These are phyloP conservation scores for Psittacula echo DNA, from an alignment of 2,797 vertebrate species.

Conservation along the genomic window DNA sequence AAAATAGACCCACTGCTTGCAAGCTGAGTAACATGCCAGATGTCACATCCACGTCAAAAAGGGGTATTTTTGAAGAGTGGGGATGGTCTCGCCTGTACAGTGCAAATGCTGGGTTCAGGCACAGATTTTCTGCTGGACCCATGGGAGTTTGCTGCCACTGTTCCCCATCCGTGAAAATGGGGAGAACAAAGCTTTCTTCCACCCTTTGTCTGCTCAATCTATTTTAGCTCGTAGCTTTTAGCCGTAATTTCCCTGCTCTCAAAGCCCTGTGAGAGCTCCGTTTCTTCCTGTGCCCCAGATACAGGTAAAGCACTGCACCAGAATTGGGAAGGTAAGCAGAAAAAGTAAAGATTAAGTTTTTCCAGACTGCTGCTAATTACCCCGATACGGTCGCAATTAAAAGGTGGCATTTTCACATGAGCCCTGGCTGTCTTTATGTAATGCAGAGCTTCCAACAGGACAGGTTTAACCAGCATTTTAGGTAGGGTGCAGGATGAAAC, in stretches of 20 bases:
- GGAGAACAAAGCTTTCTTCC: conserved; percentile 69
- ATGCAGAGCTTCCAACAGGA: conserved; percentile 28
- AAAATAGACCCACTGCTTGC: background rate
- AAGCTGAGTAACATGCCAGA: background rate
- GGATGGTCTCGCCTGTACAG: background rate
- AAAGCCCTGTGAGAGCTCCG: conserved; percentile 55
- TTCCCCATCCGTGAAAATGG: conserved; percentile 28
- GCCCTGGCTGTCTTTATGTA: conserved; percentile 43
- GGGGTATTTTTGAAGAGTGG: background rate
- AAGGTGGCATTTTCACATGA: conserved; percentile 54
- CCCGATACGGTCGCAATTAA: background rate
- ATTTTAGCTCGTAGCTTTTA: conserved; percentile 42
- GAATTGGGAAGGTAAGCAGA: background rate
- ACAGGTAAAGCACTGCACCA: conserved; percentile 20
- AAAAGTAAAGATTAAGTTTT: background rate
- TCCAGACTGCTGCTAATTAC: conserved; percentile 24
- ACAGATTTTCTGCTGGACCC: background rate
- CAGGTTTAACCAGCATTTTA: conserved; percentile 66
- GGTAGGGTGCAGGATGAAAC: conserved; percentile 52
- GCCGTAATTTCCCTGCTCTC: conserved; percentile 40
- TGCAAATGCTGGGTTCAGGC: background rate
- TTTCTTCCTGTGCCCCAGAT: conserved; percentile 60
- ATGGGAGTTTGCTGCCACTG: conserved; percentile 2
- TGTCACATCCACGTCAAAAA: background rate
- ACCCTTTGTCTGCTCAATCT: conserved; percentile 58